Conservation (phyloP, 2,888 invertebrate genomes). For the Deroplatys truncata region DNA sequence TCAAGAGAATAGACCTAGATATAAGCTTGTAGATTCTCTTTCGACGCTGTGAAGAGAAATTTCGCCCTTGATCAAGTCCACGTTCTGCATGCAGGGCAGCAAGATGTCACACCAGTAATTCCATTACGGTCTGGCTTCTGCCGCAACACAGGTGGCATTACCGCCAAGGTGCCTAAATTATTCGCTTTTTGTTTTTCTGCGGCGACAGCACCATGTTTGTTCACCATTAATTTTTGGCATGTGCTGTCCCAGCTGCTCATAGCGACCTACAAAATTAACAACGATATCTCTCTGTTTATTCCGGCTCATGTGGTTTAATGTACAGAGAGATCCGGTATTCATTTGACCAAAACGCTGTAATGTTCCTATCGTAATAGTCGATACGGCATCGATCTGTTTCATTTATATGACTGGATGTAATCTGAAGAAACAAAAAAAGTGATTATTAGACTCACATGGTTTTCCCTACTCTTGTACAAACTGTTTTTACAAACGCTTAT, state of each 20-base stretch:
- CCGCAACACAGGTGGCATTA: not conserved
- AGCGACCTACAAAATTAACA: not conserved
- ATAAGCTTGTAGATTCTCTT: too few species aligned
- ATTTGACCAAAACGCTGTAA: too few species aligned
- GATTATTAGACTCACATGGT: too few species aligned
- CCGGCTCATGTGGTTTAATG: not conserved
- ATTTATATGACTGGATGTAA: too few species aligned
- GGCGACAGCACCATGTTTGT: not conserved
- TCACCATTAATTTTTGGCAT: not conserved
- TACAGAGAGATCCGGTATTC: not conserved
- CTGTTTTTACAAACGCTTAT: too few species aligned
- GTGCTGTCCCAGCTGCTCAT: not conserved
- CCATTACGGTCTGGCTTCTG: not conserved
- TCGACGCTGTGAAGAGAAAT: not conserved
- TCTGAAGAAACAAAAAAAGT: too few species aligned
- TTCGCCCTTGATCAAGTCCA: not conserved
- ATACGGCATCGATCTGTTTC: too few species aligned
- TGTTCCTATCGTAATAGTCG: too few species aligned
- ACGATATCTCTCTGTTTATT: not conserved
- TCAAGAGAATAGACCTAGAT: too few species aligned
- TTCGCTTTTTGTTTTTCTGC: not conserved
- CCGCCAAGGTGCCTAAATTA: not conserved
- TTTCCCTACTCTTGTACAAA: too few species aligned
- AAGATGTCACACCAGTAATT: not conserved
- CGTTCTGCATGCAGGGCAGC: not conserved